Evolutionary conservation across 2,797 vertebrate genomes (phyloP).

Genomic region (Discoglossus pictus): DNA sequence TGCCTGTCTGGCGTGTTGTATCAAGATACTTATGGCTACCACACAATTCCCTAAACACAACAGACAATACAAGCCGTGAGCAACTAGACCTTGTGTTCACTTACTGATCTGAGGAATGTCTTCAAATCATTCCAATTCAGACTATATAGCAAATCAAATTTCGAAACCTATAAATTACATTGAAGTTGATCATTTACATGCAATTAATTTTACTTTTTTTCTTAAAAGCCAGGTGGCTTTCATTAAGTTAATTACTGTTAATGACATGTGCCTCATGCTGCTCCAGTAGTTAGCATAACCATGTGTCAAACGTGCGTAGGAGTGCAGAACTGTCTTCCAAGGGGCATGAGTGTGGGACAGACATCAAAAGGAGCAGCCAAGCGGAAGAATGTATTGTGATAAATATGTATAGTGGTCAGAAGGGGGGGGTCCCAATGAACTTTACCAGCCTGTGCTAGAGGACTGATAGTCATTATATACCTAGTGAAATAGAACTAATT

Average conservation of each 20-base stretch:
- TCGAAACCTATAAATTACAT: conserved; percentile 86
- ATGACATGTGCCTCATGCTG: conserved; percentile 93
- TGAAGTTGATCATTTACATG: conserved; percentile 91
- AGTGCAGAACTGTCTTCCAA: conserved; percentile 73
- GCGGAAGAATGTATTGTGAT: conserved; percentile 38
- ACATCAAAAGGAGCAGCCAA: conserved; percentile 47
- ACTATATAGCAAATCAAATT: conserved; percentile 70
- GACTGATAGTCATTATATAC: no score
- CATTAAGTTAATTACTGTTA: conserved; percentile 93
- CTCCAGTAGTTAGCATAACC: conserved; percentile 87
- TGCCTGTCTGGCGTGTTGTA: not conserved
- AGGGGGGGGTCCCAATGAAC: not conserved
- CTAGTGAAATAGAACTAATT: no score
- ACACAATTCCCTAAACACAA: no score
- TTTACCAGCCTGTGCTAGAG: no score
- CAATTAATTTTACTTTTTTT: conserved; percentile 83
- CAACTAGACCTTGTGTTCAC: not conserved
- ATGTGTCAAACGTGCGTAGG: conserved; percentile 78
- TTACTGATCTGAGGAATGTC: conserved; percentile 11
- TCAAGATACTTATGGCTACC: no score
- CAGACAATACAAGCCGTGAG: no score
- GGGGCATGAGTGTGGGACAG: conserved; percentile 63
- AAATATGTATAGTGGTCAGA: conserved; percentile 37
- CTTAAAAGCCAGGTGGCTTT: conserved; percentile 81
- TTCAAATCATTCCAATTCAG: conserved; percentile 63